Evolutionary conservation across 2,888 invertebrate genomes (phyloP), one percentile per base, ranked within the genome.

Genomic region (Spisula subtruncata): DNA sequence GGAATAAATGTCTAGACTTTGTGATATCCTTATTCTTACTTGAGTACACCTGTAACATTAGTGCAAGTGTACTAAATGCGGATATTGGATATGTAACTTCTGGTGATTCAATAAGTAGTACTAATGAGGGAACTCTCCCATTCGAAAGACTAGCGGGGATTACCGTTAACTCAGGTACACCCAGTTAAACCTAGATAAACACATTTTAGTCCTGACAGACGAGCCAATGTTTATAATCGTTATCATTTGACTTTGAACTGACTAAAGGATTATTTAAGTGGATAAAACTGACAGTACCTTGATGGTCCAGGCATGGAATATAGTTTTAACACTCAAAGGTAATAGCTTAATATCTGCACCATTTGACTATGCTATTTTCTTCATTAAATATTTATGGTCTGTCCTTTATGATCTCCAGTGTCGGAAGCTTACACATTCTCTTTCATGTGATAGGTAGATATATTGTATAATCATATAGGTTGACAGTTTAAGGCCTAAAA

Each of bases 341-440:
- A 66, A 66, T 66, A 66, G 5, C n/a, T 66, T n/a, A 25, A 25
- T 66, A 66, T 66, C 60, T 66, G 41, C 41, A 66, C 12, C 60
- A 66, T 25, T 8, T 66, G 25, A 2, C n/a, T 66, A 6, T 66
- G 12, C 20, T n/a, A 4, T 60, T 60, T 66, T 66, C 25, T 66
- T 66, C 60, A 66, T 66, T 25, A 66, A 66, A n/a, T 66, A 66
- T 66, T 66, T 66, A 66, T 66, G n/a, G n/a, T 66, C n/a, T 6
- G 0, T 25, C 25, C 60, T n/a, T 66, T 66, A 25, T 66, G n/a
- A 66, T 51, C 25, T 25, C 25, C 60, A 25, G 10, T 25, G 25
- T n/a, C 25, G 1, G 25, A 10, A 25, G 60, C 25, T 66, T 2
- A 66, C 2, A 25, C 10, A 25, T 66, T 25, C 60, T 1, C 60